Evolutionary conservation across 1,140 invertebrate species (phyloP), one percentile per base, ranked within the genome.

Genomic region (Drosophila suzukii): DNA sequence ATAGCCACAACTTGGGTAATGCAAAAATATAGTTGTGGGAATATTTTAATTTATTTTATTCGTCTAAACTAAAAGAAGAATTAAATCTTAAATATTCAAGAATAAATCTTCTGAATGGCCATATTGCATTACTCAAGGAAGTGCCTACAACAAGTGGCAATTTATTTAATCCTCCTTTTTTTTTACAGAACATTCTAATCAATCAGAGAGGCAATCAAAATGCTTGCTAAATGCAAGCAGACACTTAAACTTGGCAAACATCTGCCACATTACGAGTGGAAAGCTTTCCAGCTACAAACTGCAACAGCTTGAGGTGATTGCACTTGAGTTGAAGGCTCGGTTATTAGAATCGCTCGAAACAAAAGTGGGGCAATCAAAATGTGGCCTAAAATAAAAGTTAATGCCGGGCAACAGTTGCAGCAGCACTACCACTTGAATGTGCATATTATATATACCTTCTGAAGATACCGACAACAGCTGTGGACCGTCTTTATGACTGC

Each of bases 241-340:
- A 39, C 68, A 53, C 70, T 74, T 38, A 6, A 53, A 15, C 38
- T 10, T 13, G 30, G 20, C 54, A 50, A 79, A 44, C 81, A 82
- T 46, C 75, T 84, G 81, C 56, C 75, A 75, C 41, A 75, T 75
- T 62, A 71, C 34, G 56, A 76, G 62, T 49, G 43, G 50, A 49
- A 46, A 62, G 58, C 34, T 68, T 47, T 75, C 59, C 57, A 79
- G 81, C 75, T 86, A 73, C 66, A 46, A 43, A 59, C 60, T 76
- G 83, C 66, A 88, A 53, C 83, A 88, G 75, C 71, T 88, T 79
- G 83, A 68, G 65, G 57, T 67, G 79, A 86, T 83, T 82, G 83
- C 83, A 79, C 82, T 86, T 73, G 51, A 79, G 13, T 63, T 72
- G 54, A 30, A 57, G 66, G 58, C 49, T 24, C 24, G 53, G 59